Evolutionary conservation across 2,797 vertebrate genomes (phyloP), one percentile per base, ranked within the genome.

Genomic region (Tiaroga cobitis): DNA sequence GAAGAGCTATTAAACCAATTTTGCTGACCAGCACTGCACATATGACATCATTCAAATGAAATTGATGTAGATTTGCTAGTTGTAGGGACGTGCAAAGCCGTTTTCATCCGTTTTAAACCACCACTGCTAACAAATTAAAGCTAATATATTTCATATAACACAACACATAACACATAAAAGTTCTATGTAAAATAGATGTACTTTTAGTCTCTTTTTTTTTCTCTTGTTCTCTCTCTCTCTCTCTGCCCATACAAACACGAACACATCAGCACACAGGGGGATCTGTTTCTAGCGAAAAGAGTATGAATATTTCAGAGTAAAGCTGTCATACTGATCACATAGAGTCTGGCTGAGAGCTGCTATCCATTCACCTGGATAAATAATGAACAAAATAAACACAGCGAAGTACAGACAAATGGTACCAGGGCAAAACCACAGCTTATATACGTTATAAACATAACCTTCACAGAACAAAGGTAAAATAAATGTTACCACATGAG

Each of bases 331-430:
- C 91, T 91, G 82, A 93, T 93, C 92, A 92, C 90, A 91, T 78
- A 88, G 91, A 87, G 88, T 90, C 92, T 91, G 90, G 91, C 93
- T 91, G 93, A 91, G 90, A 91, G 93, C 89, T 88, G 92, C 92
- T 92, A 91, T 90, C 89, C 81, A 88, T 91, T 86, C 86, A 94
- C 94, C 95, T 95, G 94, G 92, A 94, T 95, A 91, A 95, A 95
- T 95, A 94, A 94, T 95, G 89, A 89, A 93, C 84, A 91, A 92
- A 94, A 94, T 92, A 90, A 79, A 88, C 37, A 37, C 29, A 93
- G 94, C 93, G 94, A 95, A 95, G 91, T 93, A 93, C 91, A 91
- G 90, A 94, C 92, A 93, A 94, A 94, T 90, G 81, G 75, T 90
- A 85, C 77, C 90, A n/a, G 75, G 34, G 24, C 59, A 56, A 65